These are phyloP conservation scores for Leptopilina myrica DNA, from an alignment of 2,888 invertebrate genomes.

Conservation along the genomic window DNA sequence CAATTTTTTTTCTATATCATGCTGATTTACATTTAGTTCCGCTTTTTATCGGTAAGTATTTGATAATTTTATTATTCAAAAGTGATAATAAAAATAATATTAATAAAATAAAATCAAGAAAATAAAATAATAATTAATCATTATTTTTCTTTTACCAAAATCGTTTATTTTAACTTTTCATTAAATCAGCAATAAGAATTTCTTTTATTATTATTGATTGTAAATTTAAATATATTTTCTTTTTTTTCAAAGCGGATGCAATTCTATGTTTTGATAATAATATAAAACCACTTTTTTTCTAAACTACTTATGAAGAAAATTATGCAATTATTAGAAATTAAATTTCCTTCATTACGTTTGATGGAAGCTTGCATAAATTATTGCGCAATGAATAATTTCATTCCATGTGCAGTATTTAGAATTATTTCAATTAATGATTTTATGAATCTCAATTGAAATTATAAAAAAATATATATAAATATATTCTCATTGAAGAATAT, in stretches of 20 bases:
- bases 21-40: neutral
- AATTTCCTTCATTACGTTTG: neutral
- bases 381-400: neutral
- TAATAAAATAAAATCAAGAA: no score
- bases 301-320: neutral
- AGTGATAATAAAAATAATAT: no score
- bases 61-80: no score
- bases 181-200: no score
- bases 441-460: neutral
- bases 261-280: neutral
- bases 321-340: constrained; percentile 4
- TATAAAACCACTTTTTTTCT: neutral
- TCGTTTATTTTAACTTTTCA: no score
- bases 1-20: neutral
- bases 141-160: no score
- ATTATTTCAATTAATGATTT: neutral
- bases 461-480: neutral
- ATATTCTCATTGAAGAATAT: neutral
- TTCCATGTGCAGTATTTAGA: neutral
- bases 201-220: no score
- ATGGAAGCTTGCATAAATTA: neutral
- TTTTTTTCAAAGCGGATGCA: no score
- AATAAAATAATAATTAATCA: no score
- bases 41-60: no score
- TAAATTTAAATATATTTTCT: no score